Evolutionary conservation across 2,113 vertebrate genomes (phyloP).

Genomic region (Ophiodon elongatus): DNA sequence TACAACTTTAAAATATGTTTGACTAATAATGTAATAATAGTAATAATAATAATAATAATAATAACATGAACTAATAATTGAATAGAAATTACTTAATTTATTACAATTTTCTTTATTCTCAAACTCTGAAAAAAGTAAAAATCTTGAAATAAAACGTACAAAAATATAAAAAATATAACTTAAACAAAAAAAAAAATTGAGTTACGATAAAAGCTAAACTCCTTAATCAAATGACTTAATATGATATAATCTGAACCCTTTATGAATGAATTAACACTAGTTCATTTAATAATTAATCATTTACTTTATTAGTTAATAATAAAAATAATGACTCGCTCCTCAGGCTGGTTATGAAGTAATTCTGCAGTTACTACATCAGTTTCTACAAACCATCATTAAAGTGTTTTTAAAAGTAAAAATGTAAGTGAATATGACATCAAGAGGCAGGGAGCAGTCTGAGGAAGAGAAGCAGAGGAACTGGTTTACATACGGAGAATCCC

Average conservation of each 20-base stretch:
- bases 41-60: too few species aligned
- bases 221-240: too few species aligned
- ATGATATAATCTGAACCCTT: neutral
- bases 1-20: neutral
- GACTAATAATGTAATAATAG: neutral
- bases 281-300: neutral
- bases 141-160: too few species aligned
- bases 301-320: too few species aligned
- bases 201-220: neutral
- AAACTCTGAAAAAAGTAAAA: too few species aligned
- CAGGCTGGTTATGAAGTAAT: too few species aligned
- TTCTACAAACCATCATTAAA: neutral
- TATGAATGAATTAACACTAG: neutral
- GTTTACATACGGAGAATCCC: constrained; percentile 82
- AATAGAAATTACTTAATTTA: neutral
- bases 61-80: neutral
- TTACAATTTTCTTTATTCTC: too few species aligned
- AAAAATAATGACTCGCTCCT: too few species aligned
- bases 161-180: too few species aligned
- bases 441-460: neutral
- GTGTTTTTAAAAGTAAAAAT: neutral
- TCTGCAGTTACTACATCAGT: too few species aligned
- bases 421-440: neutral
- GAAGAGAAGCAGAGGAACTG: neutral
- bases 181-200: neutral